phyloP scores from a whole-genome alignment of 92 coral and sea anemone genomes.

The Plumapathes pennacea region DNA sequence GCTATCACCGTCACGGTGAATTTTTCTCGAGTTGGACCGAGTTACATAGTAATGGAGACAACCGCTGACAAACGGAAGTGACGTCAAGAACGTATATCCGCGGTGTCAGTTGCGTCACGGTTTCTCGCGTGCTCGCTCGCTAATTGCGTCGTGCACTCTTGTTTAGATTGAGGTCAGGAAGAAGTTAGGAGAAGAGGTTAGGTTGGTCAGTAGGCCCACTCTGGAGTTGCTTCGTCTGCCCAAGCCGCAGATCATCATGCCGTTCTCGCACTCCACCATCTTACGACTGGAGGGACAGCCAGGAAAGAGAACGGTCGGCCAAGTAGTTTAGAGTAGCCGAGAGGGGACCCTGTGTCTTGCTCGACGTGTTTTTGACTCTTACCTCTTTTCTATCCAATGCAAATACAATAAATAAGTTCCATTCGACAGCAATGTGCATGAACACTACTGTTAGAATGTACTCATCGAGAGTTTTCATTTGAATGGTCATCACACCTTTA shows the following conservation, averaged over 20 bases:
- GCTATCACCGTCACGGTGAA: too few relatives aligned
- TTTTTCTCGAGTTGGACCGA: too few relatives aligned
- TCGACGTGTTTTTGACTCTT: too few relatives aligned
- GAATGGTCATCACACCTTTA: too few relatives aligned
- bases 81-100: background rate
- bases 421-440: too few relatives aligned
- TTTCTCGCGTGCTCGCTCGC: background rate
- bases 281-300: slow-evolving; percentile 27
- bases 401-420: too few relatives aligned
- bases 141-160: background rate
- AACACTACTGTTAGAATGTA: too few relatives aligned
- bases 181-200: slow-evolving; percentile 18
- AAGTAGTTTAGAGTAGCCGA: background rate
- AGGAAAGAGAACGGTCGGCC: slow-evolving; percentile 49
- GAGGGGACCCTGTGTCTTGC: too few relatives aligned
- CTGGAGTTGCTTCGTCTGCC: slow-evolving; percentile 59
- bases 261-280: slow-evolving; percentile 54
- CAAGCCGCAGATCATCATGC: slow-evolving; percentile 67
- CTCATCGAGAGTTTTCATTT: too few relatives aligned
- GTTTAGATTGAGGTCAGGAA: slow-evolving; percentile 63
- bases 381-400: too few relatives aligned
- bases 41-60: too few relatives aligned
- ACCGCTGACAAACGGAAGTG: too few relatives aligned
- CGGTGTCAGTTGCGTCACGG: background rate
- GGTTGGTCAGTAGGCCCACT: slow-evolving; percentile 32